Conservation (phyloP, 1,140 invertebrate genomes). For the Planococcus citri region DNA sequence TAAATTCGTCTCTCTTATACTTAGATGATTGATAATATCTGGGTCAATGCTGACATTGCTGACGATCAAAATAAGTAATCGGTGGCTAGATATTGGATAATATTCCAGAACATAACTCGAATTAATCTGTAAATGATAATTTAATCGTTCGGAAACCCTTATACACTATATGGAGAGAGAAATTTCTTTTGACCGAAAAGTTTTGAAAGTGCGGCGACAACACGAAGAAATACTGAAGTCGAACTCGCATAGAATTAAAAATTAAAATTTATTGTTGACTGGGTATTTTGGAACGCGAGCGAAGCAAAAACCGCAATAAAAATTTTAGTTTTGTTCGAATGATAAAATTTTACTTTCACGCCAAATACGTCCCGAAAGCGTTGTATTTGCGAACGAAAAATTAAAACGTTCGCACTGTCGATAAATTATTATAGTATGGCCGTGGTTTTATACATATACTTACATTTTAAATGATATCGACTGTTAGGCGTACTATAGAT, state of each 20-base stretch:
- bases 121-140: background rate
- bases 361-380: background rate
- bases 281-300: background rate
- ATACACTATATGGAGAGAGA: background rate
- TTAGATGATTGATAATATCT: no score
- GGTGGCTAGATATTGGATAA: no score
- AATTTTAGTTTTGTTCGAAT: background rate
- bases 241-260: background rate
- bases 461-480: background rate
- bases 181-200: background rate
- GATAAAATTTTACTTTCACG: constrained; percentile 8
- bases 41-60: no score
- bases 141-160: background rate
- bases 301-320: background rate
- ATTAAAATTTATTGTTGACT: background rate
- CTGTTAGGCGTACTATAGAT: background rate
- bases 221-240: background rate
- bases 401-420: background rate
- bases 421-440: background rate
- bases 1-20: no score
- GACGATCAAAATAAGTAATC: no score
- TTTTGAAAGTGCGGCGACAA: background rate
- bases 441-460: background rate
- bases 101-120: no score
- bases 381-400: background rate